Conservation (phyloP, 1,140 invertebrate species). For the Alviniconcha marisindica region DNA sequence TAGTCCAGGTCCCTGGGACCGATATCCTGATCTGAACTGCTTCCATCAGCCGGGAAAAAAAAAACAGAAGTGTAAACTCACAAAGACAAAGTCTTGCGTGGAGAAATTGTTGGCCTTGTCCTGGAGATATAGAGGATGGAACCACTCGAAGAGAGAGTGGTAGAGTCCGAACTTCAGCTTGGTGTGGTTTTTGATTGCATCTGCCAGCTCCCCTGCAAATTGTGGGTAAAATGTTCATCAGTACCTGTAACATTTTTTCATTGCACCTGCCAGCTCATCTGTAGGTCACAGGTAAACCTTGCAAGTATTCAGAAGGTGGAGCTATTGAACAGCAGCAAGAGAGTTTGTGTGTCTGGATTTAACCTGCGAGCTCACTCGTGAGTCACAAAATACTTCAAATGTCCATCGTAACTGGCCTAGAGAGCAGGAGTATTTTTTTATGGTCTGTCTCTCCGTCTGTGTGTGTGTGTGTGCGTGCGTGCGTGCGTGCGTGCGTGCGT, state of each 20-base stretch:
- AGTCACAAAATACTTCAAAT: no score
- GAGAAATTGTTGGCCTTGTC: constrained; percentile 85
- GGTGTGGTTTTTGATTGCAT: constrained; percentile 71
- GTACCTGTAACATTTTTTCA: constrained; percentile 61
- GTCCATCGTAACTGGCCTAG: background rate
- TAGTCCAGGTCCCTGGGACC: no score
- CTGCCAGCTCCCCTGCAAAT: constrained; percentile 73
- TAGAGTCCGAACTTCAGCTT: constrained; percentile 87
- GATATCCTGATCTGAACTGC: no score
- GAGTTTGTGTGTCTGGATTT: no score
- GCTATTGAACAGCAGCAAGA: no score
- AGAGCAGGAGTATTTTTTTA: no score
- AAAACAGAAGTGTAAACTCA: constrained; percentile 46
- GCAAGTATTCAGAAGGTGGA: no score
- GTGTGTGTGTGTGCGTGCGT: background rate
- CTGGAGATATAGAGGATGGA: constrained; percentile 87
- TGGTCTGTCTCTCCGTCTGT: background rate
- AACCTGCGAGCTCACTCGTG: no score
- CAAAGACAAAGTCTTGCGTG: constrained; percentile 80
- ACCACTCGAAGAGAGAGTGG: constrained; percentile 95
- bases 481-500: background rate
- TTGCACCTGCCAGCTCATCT: constrained; percentile 74
- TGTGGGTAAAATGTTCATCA: constrained; percentile 65
- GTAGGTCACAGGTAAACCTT: no score
- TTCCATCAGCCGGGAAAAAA: no score